Evolutionary conservation across 2,797 vertebrate genomes (phyloP), one percentile per base, ranked within the genome.

Genomic region (Malurus splendens): DNA sequence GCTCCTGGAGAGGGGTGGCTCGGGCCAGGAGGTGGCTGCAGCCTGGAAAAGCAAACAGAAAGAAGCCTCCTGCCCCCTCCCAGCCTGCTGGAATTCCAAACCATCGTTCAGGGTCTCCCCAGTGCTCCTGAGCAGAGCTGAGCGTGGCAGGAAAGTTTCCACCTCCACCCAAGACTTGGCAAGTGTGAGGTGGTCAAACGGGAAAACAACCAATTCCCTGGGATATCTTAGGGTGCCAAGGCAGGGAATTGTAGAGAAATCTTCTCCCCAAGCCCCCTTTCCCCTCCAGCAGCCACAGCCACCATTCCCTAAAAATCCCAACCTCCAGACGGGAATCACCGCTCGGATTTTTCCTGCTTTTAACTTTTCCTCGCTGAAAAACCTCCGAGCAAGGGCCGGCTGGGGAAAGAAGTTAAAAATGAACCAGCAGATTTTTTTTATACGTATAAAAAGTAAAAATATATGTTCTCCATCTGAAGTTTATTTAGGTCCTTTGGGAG

Each of bases 401-500:
- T 50, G 73, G 65, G 73, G 65, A 93, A 75, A 61, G 79, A 93
- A 93, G 92, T 96, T 95, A 93, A 94, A 95, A 94, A 94, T 93
- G 94, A 96, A 93, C 55, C 92, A 92, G 92, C 90, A 93, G 85
- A 91, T 91, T 93, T 90, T 39, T 39, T 42, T 86, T 90, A 87
- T 86, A 90, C 88, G 88, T 93, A 75, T 92, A 77, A 92, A 92
- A 93, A 95, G 93, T 89, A 90, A 95, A 95, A 93, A 95, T 92
- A 88, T 90, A 84, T 93, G 89, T 89, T 92, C 86, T 93, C 89
- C 95, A 96, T 95, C 95, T 96, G 96, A 95, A 95, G 87, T 91
- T 96, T 95, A 94, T 95, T 96, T 95, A 75, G 91, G 90, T 91
- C 95, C 95, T 92, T 75, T 65, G 94, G 95, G 95, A 96, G 87